Evolutionary conservation across 2,888 invertebrate genomes (phyloP), one percentile per base, ranked within the genome.

Genomic region (Drosophila paranaensis): DNA sequence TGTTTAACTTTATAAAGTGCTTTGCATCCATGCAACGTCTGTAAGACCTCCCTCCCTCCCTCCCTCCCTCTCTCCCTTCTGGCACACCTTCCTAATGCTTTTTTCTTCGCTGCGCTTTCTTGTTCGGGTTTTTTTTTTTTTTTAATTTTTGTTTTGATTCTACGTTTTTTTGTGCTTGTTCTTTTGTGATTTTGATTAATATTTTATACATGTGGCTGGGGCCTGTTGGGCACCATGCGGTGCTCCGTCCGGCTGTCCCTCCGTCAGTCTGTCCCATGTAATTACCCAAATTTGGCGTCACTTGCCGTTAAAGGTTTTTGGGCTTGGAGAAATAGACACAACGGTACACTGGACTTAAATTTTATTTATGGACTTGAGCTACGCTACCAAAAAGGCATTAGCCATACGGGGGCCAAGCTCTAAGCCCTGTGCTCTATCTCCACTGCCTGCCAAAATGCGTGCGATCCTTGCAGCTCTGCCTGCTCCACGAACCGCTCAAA

Each of bases 401-500:
- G 62, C 9, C 16, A 30, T 11, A 40, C 25, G n/a, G n/a, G n/a
- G n/a, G n/a, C n/a, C 20, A 20, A 20, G 4, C n/a, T 8, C 16
- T 48, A 20, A 6, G 8, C 20, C 13, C 75, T 67, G 60, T 88
- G 84, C 54, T 65, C 45, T 2, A 88, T 77, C n/a, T 67, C 56
- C 0, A 74, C 66, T 13, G 60, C 25, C 33, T 77, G 74, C 69
- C 85, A 74, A 56, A 54, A 65, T 2, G 65, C 56, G 57, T 82
- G 71, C 0, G 60, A 33, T 1, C 60, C 72, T 79, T 92, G 93
- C 40, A 77, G 50, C 6, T 92, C 91, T 25, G 94, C 92, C 37
- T 94, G 93, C 93, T 92, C 92, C 80, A 95, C 93, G 9, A 93
- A 93, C 74, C 95, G 94, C 89, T 96, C 96, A 82, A 96, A 94